These are phyloP conservation scores for Bellardia bayeri DNA, from an alignment of 2,888 invertebrate genomes.

Conservation along the genomic window DNA sequence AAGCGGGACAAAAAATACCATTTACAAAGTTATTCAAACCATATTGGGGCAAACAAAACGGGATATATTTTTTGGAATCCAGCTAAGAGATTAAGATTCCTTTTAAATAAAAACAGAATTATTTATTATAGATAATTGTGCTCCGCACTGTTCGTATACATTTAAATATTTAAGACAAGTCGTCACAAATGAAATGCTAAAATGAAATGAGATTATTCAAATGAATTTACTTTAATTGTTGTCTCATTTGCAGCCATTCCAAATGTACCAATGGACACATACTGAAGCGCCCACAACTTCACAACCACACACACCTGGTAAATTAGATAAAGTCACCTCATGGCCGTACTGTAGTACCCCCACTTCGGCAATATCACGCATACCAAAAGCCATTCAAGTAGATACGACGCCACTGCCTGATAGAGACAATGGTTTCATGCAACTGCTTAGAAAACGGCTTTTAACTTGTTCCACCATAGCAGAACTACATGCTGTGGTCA, in stretches of 20 bases:
- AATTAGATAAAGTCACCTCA: constrained; percentile 87
- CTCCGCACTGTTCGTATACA: neutral
- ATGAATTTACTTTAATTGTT: neutral
- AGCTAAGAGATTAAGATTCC: no score
- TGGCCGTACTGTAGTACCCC: constrained; percentile 88
- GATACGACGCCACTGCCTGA: constrained; percentile 61
- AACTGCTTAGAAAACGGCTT: constrained; percentile 79
- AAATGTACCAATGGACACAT: constrained; percentile 96
- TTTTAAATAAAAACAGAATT: no score
- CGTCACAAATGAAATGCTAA: neutral
- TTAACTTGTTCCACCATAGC: constrained; percentile 80
- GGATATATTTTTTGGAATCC: no score
- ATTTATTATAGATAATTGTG: no score
- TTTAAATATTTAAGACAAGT: neutral
- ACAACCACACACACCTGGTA: constrained; percentile 90
- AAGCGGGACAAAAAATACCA: no score
- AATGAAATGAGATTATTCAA: neutral
- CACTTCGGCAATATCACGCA: constrained; percentile 75
- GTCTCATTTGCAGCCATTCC: constrained; percentile 88
- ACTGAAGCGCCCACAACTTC: constrained; percentile 89
- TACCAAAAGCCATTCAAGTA: constrained; percentile 75
- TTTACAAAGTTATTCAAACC: no score
- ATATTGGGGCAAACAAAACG: no score
- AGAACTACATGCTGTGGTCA: constrained; percentile 81
- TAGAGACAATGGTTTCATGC: constrained; percentile 69